Conservation (phyloP, 2,888 invertebrate species). For the Conomelus anceps region DNA sequence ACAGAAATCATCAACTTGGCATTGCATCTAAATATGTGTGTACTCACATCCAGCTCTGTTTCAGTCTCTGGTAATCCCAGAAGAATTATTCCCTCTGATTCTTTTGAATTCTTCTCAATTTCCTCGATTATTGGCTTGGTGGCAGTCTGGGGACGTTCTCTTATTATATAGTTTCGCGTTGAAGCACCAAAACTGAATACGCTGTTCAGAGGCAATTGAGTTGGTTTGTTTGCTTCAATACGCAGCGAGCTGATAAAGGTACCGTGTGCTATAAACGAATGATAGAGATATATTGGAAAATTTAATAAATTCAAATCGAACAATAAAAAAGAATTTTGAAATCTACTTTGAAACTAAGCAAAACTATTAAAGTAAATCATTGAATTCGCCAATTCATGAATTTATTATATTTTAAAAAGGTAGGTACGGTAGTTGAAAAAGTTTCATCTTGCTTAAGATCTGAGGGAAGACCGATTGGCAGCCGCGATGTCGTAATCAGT, state of each 20-base stretch:
- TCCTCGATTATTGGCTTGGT: slow-evolving; percentile 73
- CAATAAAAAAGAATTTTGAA: no score
- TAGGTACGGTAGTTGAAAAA: no score
- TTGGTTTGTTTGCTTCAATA: slow-evolving; percentile 86
- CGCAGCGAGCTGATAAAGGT: slow-evolving; percentile 89
- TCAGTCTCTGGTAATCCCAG: slow-evolving; percentile 93
- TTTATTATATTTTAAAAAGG: no score
- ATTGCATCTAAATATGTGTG: not conserved
- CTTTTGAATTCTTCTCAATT: slow-evolving; percentile 66
- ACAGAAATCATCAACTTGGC: no score
- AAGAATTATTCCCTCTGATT: slow-evolving; percentile 54
- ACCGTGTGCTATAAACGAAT: slow-evolving; percentile 79
- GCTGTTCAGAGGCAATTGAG: slow-evolving; percentile 88
- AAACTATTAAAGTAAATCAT: no score
- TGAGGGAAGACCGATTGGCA: no score
- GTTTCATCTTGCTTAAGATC: no score
- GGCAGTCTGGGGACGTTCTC: slow-evolving; percentile 76
- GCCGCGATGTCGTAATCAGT: no score
- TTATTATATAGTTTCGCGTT: slow-evolving; percentile 81
- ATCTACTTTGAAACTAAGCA: no score
- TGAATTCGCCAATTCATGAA: no score
- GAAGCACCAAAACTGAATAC: slow-evolving; percentile 98
- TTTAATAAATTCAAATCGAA: not conserved
- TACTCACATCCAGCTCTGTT: slow-evolving; percentile 88
- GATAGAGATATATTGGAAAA: not conserved